Conservation (phyloP, 2,888 invertebrate species). For the Metalampra italica region DNA sequence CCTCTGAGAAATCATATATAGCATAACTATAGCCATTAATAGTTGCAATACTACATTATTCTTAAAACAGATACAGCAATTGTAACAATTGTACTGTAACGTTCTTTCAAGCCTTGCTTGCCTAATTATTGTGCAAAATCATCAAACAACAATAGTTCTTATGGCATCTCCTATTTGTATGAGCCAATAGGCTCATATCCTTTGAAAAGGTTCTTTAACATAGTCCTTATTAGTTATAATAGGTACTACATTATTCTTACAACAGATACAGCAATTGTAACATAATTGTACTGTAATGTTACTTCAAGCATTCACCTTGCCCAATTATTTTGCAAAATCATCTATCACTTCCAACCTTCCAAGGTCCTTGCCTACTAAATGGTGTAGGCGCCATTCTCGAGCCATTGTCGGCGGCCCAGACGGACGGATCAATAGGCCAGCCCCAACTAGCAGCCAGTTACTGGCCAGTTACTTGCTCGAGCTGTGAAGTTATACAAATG, state of each 20-base stretch:
- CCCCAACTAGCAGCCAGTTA: constrained; percentile 50
- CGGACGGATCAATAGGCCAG: constrained; percentile 64
- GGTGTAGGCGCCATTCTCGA: constrained; percentile 29
- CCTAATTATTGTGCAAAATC: constrained; percentile 38
- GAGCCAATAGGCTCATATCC: constrained; percentile 31
- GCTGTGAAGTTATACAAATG: constrained; percentile 69
- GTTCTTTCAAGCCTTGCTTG: constrained; percentile 11
- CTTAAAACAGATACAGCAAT: too few species aligned
- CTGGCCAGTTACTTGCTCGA: constrained; percentile 13
- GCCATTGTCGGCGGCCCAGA: constrained; percentile 53
- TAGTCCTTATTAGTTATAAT: too few species aligned
- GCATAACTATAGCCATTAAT: too few species aligned
- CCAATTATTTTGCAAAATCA: constrained; percentile 40
- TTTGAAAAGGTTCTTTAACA: too few species aligned
- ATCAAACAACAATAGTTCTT: too few species aligned
- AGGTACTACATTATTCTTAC: too few species aligned
- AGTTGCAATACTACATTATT: too few species aligned
- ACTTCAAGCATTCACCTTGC: constrained; percentile 7
- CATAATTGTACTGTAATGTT: constrained; percentile 5
- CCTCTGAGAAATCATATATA: too few species aligned
- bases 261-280: too few species aligned
- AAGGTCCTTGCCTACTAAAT: constrained; percentile 24
- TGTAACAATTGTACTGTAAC: too few species aligned
- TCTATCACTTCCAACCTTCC: constrained; percentile 29
- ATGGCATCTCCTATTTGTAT: too few species aligned